Evolutionary conservation across 2,113 vertebrate species (phyloP).

Genomic region (Trochalopteron elliotii): DNA sequence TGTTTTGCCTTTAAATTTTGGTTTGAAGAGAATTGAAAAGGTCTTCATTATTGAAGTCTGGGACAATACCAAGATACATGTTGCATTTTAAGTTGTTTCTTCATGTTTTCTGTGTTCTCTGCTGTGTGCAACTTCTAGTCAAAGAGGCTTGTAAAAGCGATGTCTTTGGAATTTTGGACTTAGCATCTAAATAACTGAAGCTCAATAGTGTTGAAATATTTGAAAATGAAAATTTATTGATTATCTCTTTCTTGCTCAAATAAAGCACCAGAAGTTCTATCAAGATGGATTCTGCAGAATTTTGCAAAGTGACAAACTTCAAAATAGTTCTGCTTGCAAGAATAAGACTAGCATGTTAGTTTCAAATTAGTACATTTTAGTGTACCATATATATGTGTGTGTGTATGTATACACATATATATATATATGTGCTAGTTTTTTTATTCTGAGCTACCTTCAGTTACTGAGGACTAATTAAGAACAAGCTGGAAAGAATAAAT

Average conservation of each 20-base stretch:
- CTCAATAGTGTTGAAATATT: neutral
- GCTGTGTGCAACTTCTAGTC: neutral
- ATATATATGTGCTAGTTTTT: conserved; percentile 34
- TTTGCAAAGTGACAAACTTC: neutral
- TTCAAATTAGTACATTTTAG: conserved; percentile 60
- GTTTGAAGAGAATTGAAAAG: neutral
- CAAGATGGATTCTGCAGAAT: neutral
- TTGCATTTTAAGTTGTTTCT: neutral
- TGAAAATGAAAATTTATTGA: neutral
- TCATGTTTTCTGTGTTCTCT: neutral
- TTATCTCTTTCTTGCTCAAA: neutral
- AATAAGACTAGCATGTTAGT: neutral
- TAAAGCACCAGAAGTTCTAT: neutral
- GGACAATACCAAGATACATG: neutral
- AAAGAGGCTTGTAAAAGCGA: neutral
- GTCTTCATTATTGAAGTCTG: neutral
- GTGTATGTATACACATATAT: too few species aligned
- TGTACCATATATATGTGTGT: neutral
- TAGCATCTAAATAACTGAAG: neutral
- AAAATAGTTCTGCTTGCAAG: neutral
- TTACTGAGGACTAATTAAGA: conserved; percentile 44
- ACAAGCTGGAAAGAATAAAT: conserved; percentile 17
- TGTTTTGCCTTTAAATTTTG: neutral
- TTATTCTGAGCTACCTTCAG: conserved; percentile 49
- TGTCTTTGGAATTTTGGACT: neutral